These are phyloP conservation scores for Jacana jacana DNA, from an alignment of 2,113 vertebrate genomes.

Conservation along the genomic window DNA sequence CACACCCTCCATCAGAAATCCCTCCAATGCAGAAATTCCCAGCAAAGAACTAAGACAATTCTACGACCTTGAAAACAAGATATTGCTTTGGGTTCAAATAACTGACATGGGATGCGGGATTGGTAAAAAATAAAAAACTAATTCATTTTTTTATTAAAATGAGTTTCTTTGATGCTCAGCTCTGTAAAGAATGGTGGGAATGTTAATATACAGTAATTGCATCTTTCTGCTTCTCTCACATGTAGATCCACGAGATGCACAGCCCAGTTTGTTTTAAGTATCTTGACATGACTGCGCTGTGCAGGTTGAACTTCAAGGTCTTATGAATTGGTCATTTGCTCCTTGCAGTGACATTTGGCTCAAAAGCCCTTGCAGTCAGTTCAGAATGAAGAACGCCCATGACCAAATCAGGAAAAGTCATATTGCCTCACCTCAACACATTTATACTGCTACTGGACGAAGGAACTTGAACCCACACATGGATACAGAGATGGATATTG, in stretches of 20 bases:
- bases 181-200: neutral
- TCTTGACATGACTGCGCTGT: accelerated
- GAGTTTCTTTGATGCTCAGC: neutral
- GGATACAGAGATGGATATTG: neutral
- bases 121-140: slow-evolving; percentile 36
- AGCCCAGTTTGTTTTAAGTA: neutral
- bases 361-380: neutral
- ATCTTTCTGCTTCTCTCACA: neutral
- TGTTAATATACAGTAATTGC: neutral
- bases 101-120: neutral
- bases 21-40: slow-evolving; percentile 12
- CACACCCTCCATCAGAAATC: slow-evolving; percentile 1
- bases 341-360: neutral
- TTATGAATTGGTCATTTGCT: neutral
- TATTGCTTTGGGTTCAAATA: slow-evolving; percentile 53
- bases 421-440: neutral
- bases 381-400: neutral
- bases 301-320: neutral
- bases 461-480: neutral
- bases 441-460: neutral
- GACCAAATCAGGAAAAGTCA: accelerated
- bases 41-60: slow-evolving; percentile 32
- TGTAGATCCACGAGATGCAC: neutral
- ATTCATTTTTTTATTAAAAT: slow-evolving; percentile 54
- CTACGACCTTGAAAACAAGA: slow-evolving; percentile 47